phyloP scores from a whole-genome alignment of 2,113 vertebrate genomes.

The Pituophis catenifer region DNA sequence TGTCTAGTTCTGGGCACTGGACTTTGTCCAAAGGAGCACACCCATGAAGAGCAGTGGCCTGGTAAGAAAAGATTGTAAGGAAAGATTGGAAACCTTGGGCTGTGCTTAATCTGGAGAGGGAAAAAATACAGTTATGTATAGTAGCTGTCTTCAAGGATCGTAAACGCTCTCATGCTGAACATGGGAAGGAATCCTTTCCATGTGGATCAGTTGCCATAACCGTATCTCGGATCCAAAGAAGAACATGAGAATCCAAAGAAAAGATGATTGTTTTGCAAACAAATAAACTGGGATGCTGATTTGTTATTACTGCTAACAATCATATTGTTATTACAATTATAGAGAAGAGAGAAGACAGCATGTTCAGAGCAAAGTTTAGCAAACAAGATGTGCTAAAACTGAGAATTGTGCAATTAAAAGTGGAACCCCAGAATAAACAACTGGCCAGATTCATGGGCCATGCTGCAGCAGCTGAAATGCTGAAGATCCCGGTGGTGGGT shows the following conservation, averaged over 20 bases:
- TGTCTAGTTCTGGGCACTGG: not conserved
- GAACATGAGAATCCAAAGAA: not conserved
- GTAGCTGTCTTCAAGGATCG: not conserved
- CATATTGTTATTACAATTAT: not conserved
- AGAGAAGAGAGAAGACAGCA: not conserved
- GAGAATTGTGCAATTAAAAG: not conserved
- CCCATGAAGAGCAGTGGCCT: not conserved
- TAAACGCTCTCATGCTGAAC: not conserved
- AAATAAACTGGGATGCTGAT: not conserved
- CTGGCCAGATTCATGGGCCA: not conserved
- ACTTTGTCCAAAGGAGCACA: not conserved
- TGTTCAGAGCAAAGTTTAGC: not conserved
- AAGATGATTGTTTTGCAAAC: not conserved
- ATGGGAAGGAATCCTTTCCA: not conserved
- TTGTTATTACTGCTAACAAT: not conserved
- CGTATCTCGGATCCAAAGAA: not conserved
- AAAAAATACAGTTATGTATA: not conserved
- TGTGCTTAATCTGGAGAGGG: not conserved
- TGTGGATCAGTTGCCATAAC: not conserved
- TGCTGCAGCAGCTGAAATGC: not conserved
- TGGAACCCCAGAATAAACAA: not conserved
- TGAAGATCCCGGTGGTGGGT: too few relatives aligned
- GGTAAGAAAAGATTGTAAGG: not conserved
- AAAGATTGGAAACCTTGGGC: not conserved
- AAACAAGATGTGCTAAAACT: not conserved